Conservation (phyloP, 2,113 vertebrate species). For the Ictidomys tridecemlineatus region DNA sequence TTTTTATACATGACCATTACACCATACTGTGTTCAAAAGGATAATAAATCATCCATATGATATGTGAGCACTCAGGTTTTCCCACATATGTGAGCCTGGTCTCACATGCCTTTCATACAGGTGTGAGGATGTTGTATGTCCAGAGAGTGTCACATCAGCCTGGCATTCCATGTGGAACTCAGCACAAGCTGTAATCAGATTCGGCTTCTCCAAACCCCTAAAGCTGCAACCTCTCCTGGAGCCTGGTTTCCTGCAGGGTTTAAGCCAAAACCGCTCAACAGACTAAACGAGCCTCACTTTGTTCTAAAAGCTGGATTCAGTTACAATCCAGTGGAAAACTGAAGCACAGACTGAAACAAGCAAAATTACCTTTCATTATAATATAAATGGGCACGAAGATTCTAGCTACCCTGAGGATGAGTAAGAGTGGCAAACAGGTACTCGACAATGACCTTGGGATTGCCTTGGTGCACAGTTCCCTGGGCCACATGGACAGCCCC, state of each 20-base stretch:
- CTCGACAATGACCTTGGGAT: too few species aligned
- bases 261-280: background rate
- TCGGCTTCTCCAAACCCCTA: constrained; percentile 31
- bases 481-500: too few species aligned
- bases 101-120: background rate
- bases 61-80: background rate
- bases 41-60: background rate
- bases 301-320: background rate
- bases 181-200: constrained; percentile 77
- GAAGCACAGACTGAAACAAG: background rate
- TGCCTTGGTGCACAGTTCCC: too few species aligned
- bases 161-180: background rate
- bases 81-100: background rate
- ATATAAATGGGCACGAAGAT: constrained; percentile 28
- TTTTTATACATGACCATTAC: background rate
- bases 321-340: background rate
- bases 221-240: background rate
- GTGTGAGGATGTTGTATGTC: background rate
- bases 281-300: too few species aligned
- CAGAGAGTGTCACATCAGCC: background rate
- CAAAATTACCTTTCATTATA: constrained; percentile 1
- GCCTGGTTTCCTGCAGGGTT: background rate
- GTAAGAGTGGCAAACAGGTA: background rate
- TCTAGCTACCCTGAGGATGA: accelerated
- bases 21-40: accelerated